Evolutionary conservation across 1,140 invertebrate species (phyloP).

Genomic region (Parapsyche elsis): DNA sequence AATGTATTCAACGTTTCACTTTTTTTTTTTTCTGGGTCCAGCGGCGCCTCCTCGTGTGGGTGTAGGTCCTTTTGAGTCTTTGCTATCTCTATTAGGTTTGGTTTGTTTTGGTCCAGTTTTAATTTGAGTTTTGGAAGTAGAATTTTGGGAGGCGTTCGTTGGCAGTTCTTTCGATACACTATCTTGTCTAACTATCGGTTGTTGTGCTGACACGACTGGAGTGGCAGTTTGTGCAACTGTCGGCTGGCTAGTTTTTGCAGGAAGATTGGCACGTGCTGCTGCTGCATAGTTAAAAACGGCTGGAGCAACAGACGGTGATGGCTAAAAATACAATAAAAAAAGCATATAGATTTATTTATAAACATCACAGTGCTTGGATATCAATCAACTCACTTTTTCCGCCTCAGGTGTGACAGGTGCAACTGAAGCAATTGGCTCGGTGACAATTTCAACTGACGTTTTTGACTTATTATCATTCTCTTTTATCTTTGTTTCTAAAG

Average conservation of each 20-base stretch:
- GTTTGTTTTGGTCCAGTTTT: constrained; percentile 20
- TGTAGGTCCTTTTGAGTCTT: constrained; percentile 18
- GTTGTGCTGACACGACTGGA: constrained; percentile 12
- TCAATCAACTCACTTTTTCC: background rate
- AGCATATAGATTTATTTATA: too few species aligned
- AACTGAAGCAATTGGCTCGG: constrained; percentile 7
- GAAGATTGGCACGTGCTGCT: constrained; percentile 52
- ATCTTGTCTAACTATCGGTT: constrained; percentile 12
- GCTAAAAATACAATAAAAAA: background rate
- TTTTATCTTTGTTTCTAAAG: background rate
- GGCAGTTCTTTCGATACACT: constrained; percentile 14
- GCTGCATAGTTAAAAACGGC: constrained; percentile 54
- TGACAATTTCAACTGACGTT: constrained; percentile 5
- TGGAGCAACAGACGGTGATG: constrained; percentile 23
- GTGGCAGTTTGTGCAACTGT: constrained; percentile 12
- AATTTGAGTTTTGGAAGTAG: background rate
- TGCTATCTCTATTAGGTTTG: constrained; percentile 22
- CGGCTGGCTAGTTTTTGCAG: constrained; percentile 34
- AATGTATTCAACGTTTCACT: constrained; percentile 7
- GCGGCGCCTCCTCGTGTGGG: background rate
- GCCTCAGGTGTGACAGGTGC: constrained; percentile 17
- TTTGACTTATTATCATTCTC: background rate
- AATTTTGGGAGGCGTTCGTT: background rate
- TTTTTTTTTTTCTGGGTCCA: constrained; percentile 37
- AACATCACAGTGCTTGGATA: too few species aligned